Percentiles rank a stretch among this genome's conserved stretches.
These are phyloP conservation scores for Parnassius apollo DNA, from an alignment of 2,888 invertebrate genomes.

Conservation along the genomic window DNA sequence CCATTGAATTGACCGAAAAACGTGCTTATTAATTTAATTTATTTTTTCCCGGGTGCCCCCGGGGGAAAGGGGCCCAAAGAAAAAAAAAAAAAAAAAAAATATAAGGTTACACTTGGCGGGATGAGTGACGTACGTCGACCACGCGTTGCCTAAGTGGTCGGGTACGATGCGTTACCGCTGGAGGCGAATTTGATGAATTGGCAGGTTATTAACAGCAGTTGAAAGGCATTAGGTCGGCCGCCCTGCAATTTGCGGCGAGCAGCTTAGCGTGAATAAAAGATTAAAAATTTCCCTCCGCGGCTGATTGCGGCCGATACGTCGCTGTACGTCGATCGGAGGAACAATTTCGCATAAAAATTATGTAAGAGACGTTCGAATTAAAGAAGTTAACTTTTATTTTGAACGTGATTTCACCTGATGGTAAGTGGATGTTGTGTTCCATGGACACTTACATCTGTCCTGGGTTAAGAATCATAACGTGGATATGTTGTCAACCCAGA, in stretches of 20 bases:
- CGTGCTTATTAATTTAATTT: too few species aligned
- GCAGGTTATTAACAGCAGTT: conserved; percentile 81
- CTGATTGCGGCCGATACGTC: conserved; percentile 67
- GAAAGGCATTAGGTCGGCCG: conserved; percentile 78
- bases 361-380: background rate
- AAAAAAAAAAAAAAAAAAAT: too few species aligned
- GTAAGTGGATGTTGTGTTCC: too few species aligned
- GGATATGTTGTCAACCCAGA: too few species aligned
- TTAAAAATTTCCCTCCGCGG: conserved; percentile 63
- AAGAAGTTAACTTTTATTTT: background rate
- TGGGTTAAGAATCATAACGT: too few species aligned
- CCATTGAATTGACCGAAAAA: conserved; percentile 2
- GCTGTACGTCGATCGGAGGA: conserved; percentile 45
- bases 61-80: too few species aligned
- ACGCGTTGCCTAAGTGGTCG: conserved; percentile 44
- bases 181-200: conserved; percentile 77
- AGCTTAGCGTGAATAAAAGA: conserved; percentile 70
- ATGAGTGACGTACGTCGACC: conserved; percentile 9
- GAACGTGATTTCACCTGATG: background rate
- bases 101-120: background rate
- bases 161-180: conserved; percentile 52
- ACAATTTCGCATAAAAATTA: conserved; percentile 37
- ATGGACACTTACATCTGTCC: too few species aligned
- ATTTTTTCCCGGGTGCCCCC: too few species aligned
- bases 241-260: conserved; percentile 76